Conservation (phyloP, 2,797 vertebrate genomes). For the Otolemur crassicaudatus region DNA sequence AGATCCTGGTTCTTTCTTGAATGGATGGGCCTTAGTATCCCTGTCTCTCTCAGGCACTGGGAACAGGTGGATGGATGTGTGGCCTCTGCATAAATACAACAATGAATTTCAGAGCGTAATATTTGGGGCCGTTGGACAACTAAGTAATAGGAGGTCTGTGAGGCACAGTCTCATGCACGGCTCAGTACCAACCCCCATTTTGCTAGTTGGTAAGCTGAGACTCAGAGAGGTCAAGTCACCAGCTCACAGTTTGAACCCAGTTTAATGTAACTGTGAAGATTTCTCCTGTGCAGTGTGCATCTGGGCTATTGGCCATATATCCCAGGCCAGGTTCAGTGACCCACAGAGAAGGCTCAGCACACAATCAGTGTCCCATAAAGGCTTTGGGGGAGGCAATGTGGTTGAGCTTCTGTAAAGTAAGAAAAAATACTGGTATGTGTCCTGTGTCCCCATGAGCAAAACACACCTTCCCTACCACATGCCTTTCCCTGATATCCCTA, state of each 20-base stretch:
- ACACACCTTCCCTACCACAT: fast-evolving
- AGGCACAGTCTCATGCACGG: background rate
- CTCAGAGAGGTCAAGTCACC: background rate
- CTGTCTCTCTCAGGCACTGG: background rate
- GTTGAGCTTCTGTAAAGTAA: background rate
- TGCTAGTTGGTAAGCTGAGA: background rate
- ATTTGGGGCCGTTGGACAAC: background rate
- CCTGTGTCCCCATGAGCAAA: background rate
- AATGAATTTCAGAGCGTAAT: background rate
- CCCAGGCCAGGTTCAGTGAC: background rate
- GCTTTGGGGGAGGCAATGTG: background rate
- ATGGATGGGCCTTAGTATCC: background rate
- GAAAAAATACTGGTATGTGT: background rate
- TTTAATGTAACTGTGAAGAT: background rate
- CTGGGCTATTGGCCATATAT: background rate
- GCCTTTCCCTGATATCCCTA: background rate
- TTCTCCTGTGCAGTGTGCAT: background rate
- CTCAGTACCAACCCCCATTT: background rate
- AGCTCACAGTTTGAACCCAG: background rate
- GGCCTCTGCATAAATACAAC: background rate
- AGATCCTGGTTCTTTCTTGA: background rate
- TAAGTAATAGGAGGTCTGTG: background rate
- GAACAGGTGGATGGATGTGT: fast-evolving
- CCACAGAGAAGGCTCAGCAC: background rate
- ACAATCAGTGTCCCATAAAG: background rate